These are phyloP conservation scores for Falco biarmicus DNA, from an alignment of 2,797 vertebrate genomes.

Conservation along the genomic window DNA sequence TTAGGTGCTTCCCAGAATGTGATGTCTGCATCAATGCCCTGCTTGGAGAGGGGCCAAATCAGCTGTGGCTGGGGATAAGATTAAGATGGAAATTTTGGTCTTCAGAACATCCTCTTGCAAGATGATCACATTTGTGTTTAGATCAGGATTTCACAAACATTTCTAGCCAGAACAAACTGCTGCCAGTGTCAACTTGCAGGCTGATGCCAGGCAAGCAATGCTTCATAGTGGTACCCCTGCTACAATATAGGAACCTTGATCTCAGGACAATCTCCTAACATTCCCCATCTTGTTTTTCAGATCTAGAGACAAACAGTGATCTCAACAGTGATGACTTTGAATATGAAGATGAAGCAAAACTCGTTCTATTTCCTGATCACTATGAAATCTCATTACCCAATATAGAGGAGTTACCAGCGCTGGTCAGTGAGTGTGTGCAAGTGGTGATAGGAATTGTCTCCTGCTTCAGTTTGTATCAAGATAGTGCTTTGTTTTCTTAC, in stretches of 20 bases:
- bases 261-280: not conserved
- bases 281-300: conserved; percentile 79
- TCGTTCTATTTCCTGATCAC: conserved; percentile 99
- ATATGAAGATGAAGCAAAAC: conserved; percentile 97
- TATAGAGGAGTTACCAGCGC: conserved; percentile 97
- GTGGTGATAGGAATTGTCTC: not conserved
- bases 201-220: not conserved
- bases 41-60: not conserved
- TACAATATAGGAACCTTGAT: not conserved
- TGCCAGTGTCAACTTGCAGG: not conserved
- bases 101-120: not conserved
- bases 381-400: conserved; percentile 98
- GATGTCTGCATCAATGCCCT: not conserved
- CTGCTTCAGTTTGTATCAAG: conserved; percentile 10
- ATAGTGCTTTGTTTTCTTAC: not conserved
- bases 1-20: not conserved
- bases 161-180: not conserved
- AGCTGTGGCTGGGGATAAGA: not conserved
- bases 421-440: conserved; percentile 90
- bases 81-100: not conserved
- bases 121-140: not conserved
- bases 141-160: not conserved
- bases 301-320: conserved; percentile 93
- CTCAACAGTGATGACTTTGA: conserved; percentile 95
- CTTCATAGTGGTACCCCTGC: not conserved